Evolutionary conservation across 2,113 vertebrate genomes (phyloP), one percentile per base, ranked within the genome.

Genomic region (Hystrix cristata): DNA sequence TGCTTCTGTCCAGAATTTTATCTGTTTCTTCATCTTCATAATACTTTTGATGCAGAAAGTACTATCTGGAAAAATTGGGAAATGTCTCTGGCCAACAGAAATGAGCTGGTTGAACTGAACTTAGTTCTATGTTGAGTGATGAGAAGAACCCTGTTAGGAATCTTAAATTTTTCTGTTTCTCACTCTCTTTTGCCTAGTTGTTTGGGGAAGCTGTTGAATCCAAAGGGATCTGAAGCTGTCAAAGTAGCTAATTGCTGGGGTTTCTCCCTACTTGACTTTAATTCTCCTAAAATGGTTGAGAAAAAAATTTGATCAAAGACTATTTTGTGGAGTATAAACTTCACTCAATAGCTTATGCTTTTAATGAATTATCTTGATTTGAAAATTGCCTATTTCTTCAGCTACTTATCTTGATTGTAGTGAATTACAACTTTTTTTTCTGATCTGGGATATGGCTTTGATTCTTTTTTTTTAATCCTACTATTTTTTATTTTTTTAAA

Each of bases 311-410:
- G 67, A 46, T 15, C 83, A 71, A 74, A 95, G 64, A 88, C 29
- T 88, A 51, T 80, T 48, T 89, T 60, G 9, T 71, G 18, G 7
- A 43, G 46, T 81, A 43, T 71, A 80, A 93, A 85, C 48, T 3
- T 48, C 90, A 53, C 74, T 84, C 80, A 69, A 74, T 69, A 84
- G 51, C 12, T 80, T 85, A 14, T 43, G 69, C 25, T 80, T 18
- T 57, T 38, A 2, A 19, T 76, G 55, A 89, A 87, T 65, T 91
- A 76, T 89, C 84, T 16, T 95, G n/a, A 82, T 27, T 93, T 96
- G 74, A 95, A 95, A 97, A 76, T 91, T 60, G 27, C 12, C 4
- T 93, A 43, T 4, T 43, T 31, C 38, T 15, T 95, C 27, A 71
- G 31, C 55, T 93, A 7, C 65, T 93, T 84, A 23, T 74, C 57